Evolutionary conservation across 2,113 vertebrate species (phyloP).

Genomic region (Ctenomys sociabilis): DNA sequence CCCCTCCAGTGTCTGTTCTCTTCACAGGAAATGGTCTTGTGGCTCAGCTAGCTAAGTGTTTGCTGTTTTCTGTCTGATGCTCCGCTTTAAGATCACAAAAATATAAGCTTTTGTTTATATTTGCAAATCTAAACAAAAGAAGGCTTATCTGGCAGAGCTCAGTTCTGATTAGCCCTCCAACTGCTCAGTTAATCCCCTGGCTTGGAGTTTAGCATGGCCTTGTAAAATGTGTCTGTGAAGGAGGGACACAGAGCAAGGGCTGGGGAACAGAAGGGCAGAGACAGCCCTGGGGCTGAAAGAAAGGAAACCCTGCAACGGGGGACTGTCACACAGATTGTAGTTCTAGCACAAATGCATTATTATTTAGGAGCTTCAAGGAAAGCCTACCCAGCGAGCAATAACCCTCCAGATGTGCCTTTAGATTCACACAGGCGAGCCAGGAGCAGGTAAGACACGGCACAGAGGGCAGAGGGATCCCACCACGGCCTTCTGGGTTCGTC

Average conservation of each 20-base stretch:
- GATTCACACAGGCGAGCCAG: background rate
- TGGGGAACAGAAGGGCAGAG: background rate
- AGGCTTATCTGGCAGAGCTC: constrained; percentile 72
- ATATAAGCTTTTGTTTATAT: constrained; percentile 63
- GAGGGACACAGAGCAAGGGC: background rate
- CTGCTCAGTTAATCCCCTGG: constrained; percentile 68
- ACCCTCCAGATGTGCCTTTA: background rate
- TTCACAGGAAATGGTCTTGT: background rate
- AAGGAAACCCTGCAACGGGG: background rate
- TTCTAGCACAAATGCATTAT: background rate
- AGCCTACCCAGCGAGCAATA: background rate
- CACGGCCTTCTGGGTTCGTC: background rate
- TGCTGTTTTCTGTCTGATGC: background rate
- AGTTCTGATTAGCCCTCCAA: constrained; percentile 72
- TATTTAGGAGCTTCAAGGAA: background rate
- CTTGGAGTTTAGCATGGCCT: constrained; percentile 57
- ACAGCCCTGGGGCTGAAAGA: background rate
- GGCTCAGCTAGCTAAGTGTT: background rate
- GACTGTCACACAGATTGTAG: background rate
- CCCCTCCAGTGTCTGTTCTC: background rate
- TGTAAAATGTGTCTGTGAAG: constrained; percentile 49
- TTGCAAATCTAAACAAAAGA: constrained; percentile 71
- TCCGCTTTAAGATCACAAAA: constrained; percentile 55
- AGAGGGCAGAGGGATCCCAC: background rate
- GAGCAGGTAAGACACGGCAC: background rate